Conservation (phyloP, 2,888 invertebrate genomes). For the Calameuta idolon region DNA sequence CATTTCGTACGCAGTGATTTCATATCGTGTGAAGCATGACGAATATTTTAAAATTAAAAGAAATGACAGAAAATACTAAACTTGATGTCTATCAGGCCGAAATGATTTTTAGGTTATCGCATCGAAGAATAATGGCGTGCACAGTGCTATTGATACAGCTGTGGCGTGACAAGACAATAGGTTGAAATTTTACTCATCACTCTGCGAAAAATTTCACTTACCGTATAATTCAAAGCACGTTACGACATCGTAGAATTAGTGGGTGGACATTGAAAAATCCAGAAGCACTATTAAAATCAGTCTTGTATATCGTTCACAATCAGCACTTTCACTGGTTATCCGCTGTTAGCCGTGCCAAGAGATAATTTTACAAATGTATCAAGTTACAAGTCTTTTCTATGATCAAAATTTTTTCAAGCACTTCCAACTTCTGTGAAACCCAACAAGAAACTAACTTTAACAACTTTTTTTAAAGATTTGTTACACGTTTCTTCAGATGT, state of each 20-base stretch:
- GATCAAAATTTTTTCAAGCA: neutral
- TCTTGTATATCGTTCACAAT: no score
- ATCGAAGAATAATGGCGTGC: neutral
- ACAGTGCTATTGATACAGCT: neutral
- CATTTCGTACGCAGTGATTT: neutral
- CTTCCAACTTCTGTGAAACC: neutral
- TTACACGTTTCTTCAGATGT: neutral
- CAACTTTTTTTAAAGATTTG: neutral
- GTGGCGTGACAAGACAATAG: neutral
- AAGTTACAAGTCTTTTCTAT: neutral
- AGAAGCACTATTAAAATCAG: no score
- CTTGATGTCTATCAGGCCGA: neutral
- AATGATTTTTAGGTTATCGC: neutral
- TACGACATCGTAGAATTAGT: neutral
- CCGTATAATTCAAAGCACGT: neutral
- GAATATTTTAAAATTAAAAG: neutral
- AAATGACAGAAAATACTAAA: neutral
- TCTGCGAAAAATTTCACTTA: neutral
- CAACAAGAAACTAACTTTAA: neutral
- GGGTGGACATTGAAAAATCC: neutral
- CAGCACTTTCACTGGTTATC: neutral
- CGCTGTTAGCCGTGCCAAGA: neutral
- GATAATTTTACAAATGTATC: neutral
- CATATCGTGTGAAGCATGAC: neutral
- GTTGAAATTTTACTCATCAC: neutral